Percentiles rank a stretch among this genome's conserved stretches.
Evolutionary conservation across 1,140 invertebrate species (phyloP).

Genomic region (Vanessa tameamea): DNA sequence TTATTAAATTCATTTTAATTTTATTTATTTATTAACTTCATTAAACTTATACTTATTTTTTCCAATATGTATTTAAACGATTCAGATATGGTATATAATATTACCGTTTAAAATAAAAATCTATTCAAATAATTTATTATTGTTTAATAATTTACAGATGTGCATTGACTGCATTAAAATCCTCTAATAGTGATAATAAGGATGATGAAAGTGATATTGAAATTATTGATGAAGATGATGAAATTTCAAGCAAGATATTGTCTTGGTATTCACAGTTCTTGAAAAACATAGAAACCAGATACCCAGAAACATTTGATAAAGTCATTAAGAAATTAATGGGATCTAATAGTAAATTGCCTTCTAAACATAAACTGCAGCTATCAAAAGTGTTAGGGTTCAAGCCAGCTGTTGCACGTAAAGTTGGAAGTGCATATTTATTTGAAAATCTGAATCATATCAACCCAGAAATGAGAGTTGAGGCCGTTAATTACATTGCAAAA

Average conservation of each 20-base stretch:
- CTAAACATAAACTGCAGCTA: conserved; percentile 49
- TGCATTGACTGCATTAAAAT: conserved; percentile 65
- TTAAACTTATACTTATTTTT: background rate
- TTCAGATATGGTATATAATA: no score
- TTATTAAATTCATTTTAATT: no score
- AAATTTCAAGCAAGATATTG: conserved; percentile 48
- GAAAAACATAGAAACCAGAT: conserved; percentile 82
- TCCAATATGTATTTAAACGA: no score
- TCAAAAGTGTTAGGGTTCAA: conserved; percentile 78
- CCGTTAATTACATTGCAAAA: conserved; percentile 82
- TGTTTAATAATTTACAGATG: conserved; percentile 64
- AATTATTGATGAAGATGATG: conserved; percentile 70
- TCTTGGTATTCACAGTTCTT: conserved; percentile 80
- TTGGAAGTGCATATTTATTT: conserved; percentile 82
- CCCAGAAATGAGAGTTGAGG: conserved; percentile 82
- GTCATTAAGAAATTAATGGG: conserved; percentile 79
- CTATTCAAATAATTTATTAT: no score
- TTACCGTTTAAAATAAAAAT: no score
- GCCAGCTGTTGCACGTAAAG: conserved; percentile 77
- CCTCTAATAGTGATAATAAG: conserved; percentile 34
- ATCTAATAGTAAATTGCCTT: conserved; percentile 53
- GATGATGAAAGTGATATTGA: conserved; percentile 74
- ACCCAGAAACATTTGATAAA: conserved; percentile 85
- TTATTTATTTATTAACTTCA: no score
- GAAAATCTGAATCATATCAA: conserved; percentile 85